Conservation (phyloP, 2,797 vertebrate genomes). For the Anableps anableps region DNA sequence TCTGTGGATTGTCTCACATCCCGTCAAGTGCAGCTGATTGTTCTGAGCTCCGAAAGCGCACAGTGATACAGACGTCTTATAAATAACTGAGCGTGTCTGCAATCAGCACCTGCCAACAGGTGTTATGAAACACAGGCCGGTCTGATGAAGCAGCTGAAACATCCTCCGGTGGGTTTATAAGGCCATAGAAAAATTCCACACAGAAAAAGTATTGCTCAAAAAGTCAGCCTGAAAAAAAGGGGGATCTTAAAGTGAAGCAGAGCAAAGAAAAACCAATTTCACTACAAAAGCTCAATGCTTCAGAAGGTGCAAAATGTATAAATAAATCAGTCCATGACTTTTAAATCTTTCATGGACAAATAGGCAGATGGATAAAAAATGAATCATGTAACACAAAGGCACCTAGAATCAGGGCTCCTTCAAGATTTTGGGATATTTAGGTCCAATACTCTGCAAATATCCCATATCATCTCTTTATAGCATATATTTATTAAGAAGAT, state of each 20-base stretch:
- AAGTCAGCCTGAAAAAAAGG: slow-evolving; percentile 36
- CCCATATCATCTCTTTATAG: slow-evolving; percentile 52
- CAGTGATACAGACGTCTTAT: slow-evolving; percentile 59
- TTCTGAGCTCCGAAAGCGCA: slow-evolving; percentile 60
- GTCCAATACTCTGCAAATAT: slow-evolving; percentile 51
- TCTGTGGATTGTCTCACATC: slow-evolving; percentile 56
- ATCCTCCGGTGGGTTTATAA: slow-evolving; percentile 54
- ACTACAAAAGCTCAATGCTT: slow-evolving; percentile 36
- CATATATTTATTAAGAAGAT: slow-evolving; percentile 42
- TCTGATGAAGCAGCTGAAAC: slow-evolving; percentile 46
- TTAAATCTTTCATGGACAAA: slow-evolving; percentile 66
- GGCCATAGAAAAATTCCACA: slow-evolving; percentile 52
- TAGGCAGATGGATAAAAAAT: slow-evolving; percentile 60
- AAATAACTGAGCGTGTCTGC: slow-evolving; percentile 59
- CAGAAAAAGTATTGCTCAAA: slow-evolving; percentile 60
- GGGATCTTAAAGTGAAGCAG: slow-evolving; percentile 36
- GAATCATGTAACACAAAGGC: slow-evolving; percentile 48
- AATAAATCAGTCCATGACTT: slow-evolving; percentile 43
- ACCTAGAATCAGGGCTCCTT: slow-evolving; percentile 58
- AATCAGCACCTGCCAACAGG: slow-evolving; percentile 51
- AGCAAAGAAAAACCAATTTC: slow-evolving; percentile 25
- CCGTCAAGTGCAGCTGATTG: slow-evolving; percentile 44
- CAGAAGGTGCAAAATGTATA: slow-evolving; percentile 32
- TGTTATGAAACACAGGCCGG: slow-evolving; percentile 50
- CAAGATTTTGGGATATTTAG: slow-evolving; percentile 44